Evolutionary conservation across 2,797 vertebrate genomes (phyloP), one percentile per base, ranked within the genome.

Genomic region (Acomys russatus): DNA sequence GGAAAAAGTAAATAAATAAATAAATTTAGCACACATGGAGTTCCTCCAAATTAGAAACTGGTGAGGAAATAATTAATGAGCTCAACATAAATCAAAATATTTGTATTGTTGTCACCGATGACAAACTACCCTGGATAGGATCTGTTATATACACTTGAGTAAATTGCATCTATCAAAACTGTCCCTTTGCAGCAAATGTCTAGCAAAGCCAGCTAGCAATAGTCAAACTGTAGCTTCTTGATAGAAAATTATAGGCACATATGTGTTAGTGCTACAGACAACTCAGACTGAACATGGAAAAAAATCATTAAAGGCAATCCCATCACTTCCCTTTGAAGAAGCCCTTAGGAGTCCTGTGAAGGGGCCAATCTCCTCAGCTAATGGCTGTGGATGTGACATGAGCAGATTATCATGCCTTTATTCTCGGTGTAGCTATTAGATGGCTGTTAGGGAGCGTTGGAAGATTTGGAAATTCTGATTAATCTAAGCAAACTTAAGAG

Each of bases 341-440:
- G 94, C 96, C 93, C 97, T 98, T 97, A 94, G 90, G 92, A 94
- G 70, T 97, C 97, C 74, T 96, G 64, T 96, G 73, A 97, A 97
- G 96, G 94, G 98, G 85, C 94, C 94, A 90, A 0, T 97, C 95
- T 98, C 95, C 94, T 96, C 68, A 90, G 83, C 95, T 97, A 98
- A 98, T 97, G 97, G 97, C 98, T 91, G 90, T 89, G 78, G 94
- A 93, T 73, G 68, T 97, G 59, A 96, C 95, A 97, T 96, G 88
- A 92, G 97, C 96, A 97, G 96, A 98, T 98, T 96, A 98, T 95
- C 97, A 97, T 97, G 97, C 95, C 97, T 98, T 98, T 98, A 97
- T 90, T 97, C 85, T 96, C 97, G 91, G 96, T 97, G 94, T 94
- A 96, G 97, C 98, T 98, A 97, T 98, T 98, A 96, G 88, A 51